phyloP scores from a whole-genome alignment of 2,888 invertebrate species.

The Cactoblastis cactorum region DNA sequence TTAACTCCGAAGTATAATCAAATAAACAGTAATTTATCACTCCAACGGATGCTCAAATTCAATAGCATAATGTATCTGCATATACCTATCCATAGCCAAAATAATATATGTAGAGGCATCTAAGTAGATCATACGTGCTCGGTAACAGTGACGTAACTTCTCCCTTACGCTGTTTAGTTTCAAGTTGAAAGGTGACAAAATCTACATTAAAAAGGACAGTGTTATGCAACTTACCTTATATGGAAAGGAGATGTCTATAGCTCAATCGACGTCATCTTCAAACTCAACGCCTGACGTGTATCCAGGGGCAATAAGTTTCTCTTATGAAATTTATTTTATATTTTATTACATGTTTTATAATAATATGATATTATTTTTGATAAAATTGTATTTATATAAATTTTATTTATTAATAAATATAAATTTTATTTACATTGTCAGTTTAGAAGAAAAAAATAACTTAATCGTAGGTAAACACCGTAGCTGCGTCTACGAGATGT shows the following conservation, averaged over 20 bases:
- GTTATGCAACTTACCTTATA: conserved; percentile 58
- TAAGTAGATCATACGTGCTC: conserved; percentile 43
- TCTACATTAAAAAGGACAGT: conserved; percentile 55
- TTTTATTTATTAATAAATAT: neutral
- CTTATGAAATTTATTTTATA: conserved; percentile 14
- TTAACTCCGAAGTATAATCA: conserved; percentile 5
- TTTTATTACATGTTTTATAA: too few relatives aligned
- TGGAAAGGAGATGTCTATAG: conserved; percentile 66
- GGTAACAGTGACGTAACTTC: conserved; percentile 63
- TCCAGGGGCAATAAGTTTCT: conserved; percentile 57
- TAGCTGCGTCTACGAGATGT: conserved; percentile 1
- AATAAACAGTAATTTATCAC: conserved; percentile 7
- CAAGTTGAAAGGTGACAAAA: conserved; percentile 52
- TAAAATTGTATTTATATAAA: neutral
- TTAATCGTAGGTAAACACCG: neutral
- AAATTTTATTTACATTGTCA: neutral
- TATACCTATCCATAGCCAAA: conserved; percentile 15
- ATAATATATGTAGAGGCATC: conserved; percentile 21
- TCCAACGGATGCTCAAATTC: conserved; percentile 9
- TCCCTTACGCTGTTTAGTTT: conserved; percentile 57
- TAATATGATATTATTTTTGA: too few relatives aligned
- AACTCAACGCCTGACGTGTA: conserved; percentile 63
- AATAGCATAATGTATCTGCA: conserved; percentile 11
- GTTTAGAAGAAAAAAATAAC: neutral
- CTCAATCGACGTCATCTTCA: conserved; percentile 63